phyloP scores from a whole-genome alignment of 2,113 vertebrate genomes.

The Rhodinocichla rosea region DNA sequence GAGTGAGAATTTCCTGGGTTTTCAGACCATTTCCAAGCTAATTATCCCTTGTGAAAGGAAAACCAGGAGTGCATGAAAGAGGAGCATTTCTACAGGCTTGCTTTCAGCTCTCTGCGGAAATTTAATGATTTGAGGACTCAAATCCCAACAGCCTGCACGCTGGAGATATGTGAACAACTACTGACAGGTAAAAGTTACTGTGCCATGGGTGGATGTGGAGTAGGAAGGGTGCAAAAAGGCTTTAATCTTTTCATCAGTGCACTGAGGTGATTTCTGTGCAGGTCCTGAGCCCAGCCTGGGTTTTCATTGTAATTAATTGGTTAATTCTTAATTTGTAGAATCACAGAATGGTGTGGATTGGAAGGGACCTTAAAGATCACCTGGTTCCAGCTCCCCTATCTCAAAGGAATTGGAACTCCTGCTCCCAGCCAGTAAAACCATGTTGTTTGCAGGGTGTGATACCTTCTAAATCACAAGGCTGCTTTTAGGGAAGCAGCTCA shows the following conservation, averaged over 20 bases:
- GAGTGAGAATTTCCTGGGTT: not conserved
- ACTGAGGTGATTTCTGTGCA: not conserved
- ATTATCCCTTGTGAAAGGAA: not conserved
- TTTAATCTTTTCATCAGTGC: not conserved
- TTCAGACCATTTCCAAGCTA: not conserved
- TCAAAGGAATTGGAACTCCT: fast-evolving
- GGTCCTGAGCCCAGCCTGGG: not conserved
- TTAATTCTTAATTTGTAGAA: not conserved
- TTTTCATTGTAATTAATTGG: not conserved
- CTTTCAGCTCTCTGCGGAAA: not conserved
- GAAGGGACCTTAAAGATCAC: not conserved
- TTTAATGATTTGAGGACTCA: not conserved
- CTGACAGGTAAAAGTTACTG: not conserved
- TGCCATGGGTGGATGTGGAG: not conserved
- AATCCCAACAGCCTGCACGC: not conserved
- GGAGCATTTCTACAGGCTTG: not conserved
- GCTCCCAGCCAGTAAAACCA: not conserved
- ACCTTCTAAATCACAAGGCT: not conserved
- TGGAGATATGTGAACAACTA: not conserved
- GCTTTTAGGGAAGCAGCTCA: not conserved
- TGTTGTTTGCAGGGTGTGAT: not conserved
- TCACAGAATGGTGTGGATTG: not conserved
- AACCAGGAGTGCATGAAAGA: not conserved
- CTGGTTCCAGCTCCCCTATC: not conserved
- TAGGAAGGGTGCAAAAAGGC: not conserved